Base-by-base conservation (phyloP, 2,797 vertebrate species). In the Toxotes lorentzi region DNA sequence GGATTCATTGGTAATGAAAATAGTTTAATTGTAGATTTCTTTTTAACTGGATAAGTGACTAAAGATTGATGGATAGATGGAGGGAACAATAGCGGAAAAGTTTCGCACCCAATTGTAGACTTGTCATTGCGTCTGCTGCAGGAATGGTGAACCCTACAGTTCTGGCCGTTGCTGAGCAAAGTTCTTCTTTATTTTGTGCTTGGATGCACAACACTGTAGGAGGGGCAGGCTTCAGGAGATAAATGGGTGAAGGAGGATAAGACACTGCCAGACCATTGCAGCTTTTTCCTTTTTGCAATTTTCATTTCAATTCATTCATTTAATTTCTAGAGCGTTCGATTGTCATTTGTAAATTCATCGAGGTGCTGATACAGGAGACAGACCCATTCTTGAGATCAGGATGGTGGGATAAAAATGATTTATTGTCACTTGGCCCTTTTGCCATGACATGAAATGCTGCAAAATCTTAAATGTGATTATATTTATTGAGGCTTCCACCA, bases 131-230 rank as follows among this genome's bases (percentile, higher is more conserved):
- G 4, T 68, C 59, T 54, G n/a, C 0, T 5, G 34, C 30, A 60
- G 35, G 19, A 41, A 61, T 62, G 34, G 56, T 50, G 51, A 76
- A 66, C 5, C 6, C 35, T 65, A 56, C 66, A 68, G 45, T 70
- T 61, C 71, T 82, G 76, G 80, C 62, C 41, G 5, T 50, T 41
- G 45, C 43, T 83, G 68, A 76, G 30, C 60, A 62, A 45, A 76
- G 38, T 53, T 59, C 14, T 69, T 80, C 77, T 76, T 54, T 5
- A 87, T 89, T 84, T 91, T 76, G 65, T 61, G 54, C 70, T 68
- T 83, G 51, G 60, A 73, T 86, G 76, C 85, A 57, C 70, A n/a
- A 35, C 48, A 40, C 62, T 76, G 34, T 77, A 74, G 72, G 17
- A n/a, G 48, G 21, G 5, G 24, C 27, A 61, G 51, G 17, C 48